Conservation (phyloP, 2,888 invertebrate species). For the Hydroisotoma schaefferi region DNA sequence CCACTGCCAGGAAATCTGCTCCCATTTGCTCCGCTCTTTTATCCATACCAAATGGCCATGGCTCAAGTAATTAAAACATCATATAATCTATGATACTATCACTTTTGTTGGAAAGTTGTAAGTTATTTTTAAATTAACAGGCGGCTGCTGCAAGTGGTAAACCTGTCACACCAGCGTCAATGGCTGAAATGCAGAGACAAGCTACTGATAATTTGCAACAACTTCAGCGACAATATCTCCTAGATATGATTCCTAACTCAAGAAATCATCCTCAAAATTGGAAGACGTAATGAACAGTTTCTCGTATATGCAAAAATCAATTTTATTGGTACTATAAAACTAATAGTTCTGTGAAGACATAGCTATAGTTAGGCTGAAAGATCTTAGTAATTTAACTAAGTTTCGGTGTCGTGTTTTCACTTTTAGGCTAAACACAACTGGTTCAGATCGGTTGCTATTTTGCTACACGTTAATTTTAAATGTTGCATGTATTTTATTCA, state of each 20-base stretch:
- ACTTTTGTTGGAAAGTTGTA: neutral
- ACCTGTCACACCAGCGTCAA: constrained; percentile 53
- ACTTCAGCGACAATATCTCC: constrained; percentile 84
- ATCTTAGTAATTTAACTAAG: too few relatives aligned
- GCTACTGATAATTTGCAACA: constrained; percentile 71
- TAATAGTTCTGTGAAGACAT: neutral
- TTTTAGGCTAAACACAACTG: too few relatives aligned
- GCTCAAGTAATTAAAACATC: constrained; percentile 50
- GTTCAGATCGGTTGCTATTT: too few relatives aligned
- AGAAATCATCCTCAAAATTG: constrained; percentile 48
- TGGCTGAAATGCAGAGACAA: constrained; percentile 74
- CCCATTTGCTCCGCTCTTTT: constrained; percentile 80
- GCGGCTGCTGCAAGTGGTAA: constrained; percentile 47
- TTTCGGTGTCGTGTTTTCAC: too few relatives aligned
- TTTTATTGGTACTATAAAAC: neutral
- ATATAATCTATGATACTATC: neutral
- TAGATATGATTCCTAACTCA: constrained; percentile 82
- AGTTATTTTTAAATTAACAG: neutral
- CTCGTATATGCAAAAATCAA: too few relatives aligned
- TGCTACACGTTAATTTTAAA: too few relatives aligned
- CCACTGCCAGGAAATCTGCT: constrained; percentile 78
- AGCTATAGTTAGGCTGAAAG: neutral
- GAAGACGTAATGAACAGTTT: constrained; percentile 48
- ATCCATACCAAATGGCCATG: constrained; percentile 79
- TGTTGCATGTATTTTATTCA: too few relatives aligned